Base-by-base conservation (phyloP, 92 coral and sea anemone species). In the Zoanthus gigantus region DNA sequence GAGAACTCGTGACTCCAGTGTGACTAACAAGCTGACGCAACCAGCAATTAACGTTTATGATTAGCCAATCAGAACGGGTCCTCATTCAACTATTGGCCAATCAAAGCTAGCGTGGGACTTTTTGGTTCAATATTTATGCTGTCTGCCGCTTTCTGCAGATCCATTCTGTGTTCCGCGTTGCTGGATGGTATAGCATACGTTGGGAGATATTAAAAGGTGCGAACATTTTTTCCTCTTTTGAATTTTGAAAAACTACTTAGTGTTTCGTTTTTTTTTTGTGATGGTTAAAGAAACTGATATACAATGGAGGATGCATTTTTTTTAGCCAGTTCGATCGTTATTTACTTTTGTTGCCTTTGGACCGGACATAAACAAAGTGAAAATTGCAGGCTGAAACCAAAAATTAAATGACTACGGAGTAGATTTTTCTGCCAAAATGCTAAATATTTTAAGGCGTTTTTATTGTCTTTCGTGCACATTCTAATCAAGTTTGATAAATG, bases 1-100 rank as follows among this genome's bases (percentile, higher is more conserved):
- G 79, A 52, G 81, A 4, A 5, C 96, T 94, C 94, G 96, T 94
- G 94, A 94, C 94, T 87, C 31, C 74, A 47, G 72, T 48, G 72
- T 82, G 83, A 82, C 65, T 60, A 81, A 28, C 85, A 47, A 46
- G 76, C 86, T 86, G 88, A 78, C 74, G 84, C 81, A 82, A 84
- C 63, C 34, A 12, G 75, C 46, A 23, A 81, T 65, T 30, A 42
- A 65, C 60, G 18, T n/a, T 42, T 37, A 10, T 54, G 31, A 76
- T 87, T 85, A 88, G 17, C 94, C 96, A 94, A 94, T 94, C 90
- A 94, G 65, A 76, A 28, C 28, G 52, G 79, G 83, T 50, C 32
- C 68, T 74, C 75, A 83, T 45, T 61, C 67, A 31, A 52, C 14
- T 2, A 84, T 84, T 71, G 81, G 77, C 96, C 96, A 94, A 94